phyloP scores from a whole-genome alignment of 2,888 invertebrate genomes.

The Stenodera caucasica region DNA sequence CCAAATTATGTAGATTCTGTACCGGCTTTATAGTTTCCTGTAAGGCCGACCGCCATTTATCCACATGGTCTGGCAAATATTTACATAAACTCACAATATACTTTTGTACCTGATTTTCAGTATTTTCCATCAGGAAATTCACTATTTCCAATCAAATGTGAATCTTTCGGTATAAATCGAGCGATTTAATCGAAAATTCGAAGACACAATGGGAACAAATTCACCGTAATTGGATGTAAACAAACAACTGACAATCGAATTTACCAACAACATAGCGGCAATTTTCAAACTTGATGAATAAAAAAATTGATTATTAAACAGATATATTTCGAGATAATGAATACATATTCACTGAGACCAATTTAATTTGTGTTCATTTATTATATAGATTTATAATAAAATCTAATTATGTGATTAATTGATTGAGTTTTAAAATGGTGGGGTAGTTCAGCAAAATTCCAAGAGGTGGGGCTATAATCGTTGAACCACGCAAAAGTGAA shows the following conservation, averaged over 20 bases:
- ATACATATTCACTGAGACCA: too few relatives aligned
- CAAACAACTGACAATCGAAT: background rate
- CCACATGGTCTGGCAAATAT: constrained; percentile 58
- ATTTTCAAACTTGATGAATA: too few relatives aligned
- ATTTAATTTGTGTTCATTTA: too few relatives aligned
- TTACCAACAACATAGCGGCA: background rate
- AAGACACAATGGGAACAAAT: background rate
- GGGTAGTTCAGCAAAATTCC: background rate
- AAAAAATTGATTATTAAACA: too few relatives aligned
- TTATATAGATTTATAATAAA: too few relatives aligned
- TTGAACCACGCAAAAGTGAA: constrained; percentile 41
- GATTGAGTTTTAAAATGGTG: too few relatives aligned
- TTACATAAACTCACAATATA: constrained; percentile 60
- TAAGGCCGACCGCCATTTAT: constrained; percentile 57
- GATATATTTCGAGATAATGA: too few relatives aligned
- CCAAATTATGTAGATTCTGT: constrained; percentile 59
- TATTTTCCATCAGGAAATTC: constrained; percentile 25
- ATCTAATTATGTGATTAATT: too few relatives aligned
- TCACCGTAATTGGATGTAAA: background rate
- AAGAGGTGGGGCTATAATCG: background rate
- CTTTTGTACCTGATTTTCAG: constrained; percentile 56
- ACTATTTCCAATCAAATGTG: background rate
- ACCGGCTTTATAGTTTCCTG: constrained; percentile 59
- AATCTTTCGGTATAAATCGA: too few relatives aligned
- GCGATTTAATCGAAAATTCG: too few relatives aligned